Percentiles rank a stretch among this genome's conserved stretches.
These are phyloP conservation scores for Parambassis ranga DNA, from an alignment of 2,797 vertebrate species.

Conservation along the genomic window DNA sequence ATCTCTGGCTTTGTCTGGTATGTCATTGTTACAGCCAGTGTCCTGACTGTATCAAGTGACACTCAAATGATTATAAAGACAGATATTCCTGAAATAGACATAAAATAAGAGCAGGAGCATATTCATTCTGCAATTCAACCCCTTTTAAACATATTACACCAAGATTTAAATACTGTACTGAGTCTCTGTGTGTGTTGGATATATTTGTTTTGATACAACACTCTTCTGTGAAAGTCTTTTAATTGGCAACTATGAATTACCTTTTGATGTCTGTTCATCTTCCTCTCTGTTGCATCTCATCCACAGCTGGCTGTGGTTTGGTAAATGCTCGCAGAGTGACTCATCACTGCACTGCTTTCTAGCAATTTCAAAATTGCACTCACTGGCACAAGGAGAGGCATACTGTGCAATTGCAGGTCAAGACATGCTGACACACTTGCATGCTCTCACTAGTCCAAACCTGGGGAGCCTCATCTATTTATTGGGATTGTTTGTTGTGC, in stretches of 20 bases:
- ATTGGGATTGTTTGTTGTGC: not conserved
- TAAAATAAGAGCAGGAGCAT: not conserved
- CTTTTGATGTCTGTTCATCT: not conserved
- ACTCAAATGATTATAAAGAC: not conserved
- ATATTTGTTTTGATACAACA: not conserved
- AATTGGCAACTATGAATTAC: not conserved
- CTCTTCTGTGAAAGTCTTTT: not conserved
- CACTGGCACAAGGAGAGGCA: slow-evolving; percentile 2
- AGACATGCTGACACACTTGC: slow-evolving; percentile 40
- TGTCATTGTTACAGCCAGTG: not conserved
- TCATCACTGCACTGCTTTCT: slow-evolving; percentile 32
- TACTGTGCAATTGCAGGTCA: slow-evolving; percentile 25
- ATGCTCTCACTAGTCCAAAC: slow-evolving; percentile 1
- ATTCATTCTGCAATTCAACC: not conserved
- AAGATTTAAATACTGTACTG: not conserved
- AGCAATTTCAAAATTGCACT: slow-evolving; percentile 34
- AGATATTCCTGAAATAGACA: not conserved
- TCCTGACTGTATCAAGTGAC: not conserved
- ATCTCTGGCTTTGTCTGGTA: too few relatives aligned
- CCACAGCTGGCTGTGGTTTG: slow-evolving; percentile 22
- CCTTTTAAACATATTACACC: not conserved
- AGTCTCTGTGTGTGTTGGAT: not conserved
- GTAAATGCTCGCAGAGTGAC: slow-evolving; percentile 14
- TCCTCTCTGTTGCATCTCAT: not conserved
- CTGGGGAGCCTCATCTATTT: slow-evolving; percentile 5